Base-by-base conservation (phyloP, 2,113 vertebrate species). In the Tretioscincus oriximinensis region DNA sequence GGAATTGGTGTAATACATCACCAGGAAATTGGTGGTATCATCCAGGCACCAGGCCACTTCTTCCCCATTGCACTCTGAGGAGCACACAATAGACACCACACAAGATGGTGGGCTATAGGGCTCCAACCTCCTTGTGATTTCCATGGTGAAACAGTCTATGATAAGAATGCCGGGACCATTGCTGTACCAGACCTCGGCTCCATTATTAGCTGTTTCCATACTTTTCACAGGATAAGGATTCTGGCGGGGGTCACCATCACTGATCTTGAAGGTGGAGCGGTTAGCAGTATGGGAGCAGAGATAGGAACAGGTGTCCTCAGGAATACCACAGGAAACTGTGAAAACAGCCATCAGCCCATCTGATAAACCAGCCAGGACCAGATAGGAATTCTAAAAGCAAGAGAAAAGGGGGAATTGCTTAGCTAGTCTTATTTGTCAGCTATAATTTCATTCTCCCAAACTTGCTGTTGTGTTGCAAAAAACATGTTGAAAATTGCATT, bases 11-110 rank as follows among this genome's bases (percentile, higher is more conserved):
- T 97, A 96, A 85, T 96, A 98, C 93, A 99, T 96, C 58, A 98
- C 95, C 83, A 99, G 89, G 6, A 94, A 95, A 90, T 97, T 98
- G 88, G 88, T 95, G 68, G 90, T 92, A 60, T 96, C 93, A 0
- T 99, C 98, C 90, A 99, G 92, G 20, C 95, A 97, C 98, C 98
- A 99, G 10, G 97, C 92, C 0, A 96, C 95, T 91, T 99, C 98
- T 84, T 99, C 97, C 0, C 96, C 97, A 6, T 93, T 93, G 70
- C 96, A 95, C 78, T 96, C 95, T 0, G 95, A 95, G 87, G 93
- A 94, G 74, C 95, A 94, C 14, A 90, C 90, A 20, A 99, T 91
- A 6, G 97, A 97, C 0, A 92, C 61, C 28, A 99, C 86, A 1
- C 81, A 18, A 0, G 98, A 97, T 0, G 98, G 97, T 0, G 94